Percentiles rank a stretch among this genome's conserved stretches.
These are phyloP conservation scores for Zhuqinia jingwanae DNA, from an alignment of 2,888 invertebrate species.

Conservation along the genomic window DNA sequence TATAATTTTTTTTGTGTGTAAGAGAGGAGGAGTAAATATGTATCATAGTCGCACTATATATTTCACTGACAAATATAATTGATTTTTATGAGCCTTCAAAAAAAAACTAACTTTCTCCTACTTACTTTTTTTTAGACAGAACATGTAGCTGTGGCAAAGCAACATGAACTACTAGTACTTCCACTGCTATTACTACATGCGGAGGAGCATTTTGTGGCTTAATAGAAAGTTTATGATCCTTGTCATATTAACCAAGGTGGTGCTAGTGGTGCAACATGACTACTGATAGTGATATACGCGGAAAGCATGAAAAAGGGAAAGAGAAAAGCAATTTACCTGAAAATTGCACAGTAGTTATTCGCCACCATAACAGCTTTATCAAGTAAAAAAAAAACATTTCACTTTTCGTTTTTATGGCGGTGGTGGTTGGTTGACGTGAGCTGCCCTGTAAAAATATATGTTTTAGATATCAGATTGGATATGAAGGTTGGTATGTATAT, in stretches of 20 bases:
- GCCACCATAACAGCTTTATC: constrained; percentile 41
- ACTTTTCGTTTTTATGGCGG: constrained; percentile 48
- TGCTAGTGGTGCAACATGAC: constrained; percentile 39
- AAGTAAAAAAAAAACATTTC: constrained; percentile 51
- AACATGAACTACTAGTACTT: constrained; percentile 16
- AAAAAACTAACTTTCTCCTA: constrained; percentile 54
- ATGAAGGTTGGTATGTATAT: neutral
- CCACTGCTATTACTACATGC: constrained; percentile 7
- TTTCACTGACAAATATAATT: constrained; percentile 63
- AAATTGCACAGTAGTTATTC: constrained; percentile 52
- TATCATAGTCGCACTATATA: constrained; percentile 43
- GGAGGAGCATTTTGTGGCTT: constrained; percentile 53
- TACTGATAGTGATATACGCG: constrained; percentile 46
- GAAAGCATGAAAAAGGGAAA: constrained; percentile 48
- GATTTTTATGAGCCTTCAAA: constrained; percentile 69
- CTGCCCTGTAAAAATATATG: constrained; percentile 56
- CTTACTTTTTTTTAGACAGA: constrained; percentile 1
- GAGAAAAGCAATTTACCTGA: constrained; percentile 66
- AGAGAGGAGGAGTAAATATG: constrained; percentile 1
- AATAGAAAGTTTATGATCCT: constrained; percentile 71
- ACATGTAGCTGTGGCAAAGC: neutral
- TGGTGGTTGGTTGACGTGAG: constrained; percentile 56
- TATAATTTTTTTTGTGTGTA: constrained; percentile 5
- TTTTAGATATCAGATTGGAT: neutral
- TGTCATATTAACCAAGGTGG: constrained; percentile 60